Conservation (phyloP, 2,113 vertebrate genomes). For the Apus apus region DNA sequence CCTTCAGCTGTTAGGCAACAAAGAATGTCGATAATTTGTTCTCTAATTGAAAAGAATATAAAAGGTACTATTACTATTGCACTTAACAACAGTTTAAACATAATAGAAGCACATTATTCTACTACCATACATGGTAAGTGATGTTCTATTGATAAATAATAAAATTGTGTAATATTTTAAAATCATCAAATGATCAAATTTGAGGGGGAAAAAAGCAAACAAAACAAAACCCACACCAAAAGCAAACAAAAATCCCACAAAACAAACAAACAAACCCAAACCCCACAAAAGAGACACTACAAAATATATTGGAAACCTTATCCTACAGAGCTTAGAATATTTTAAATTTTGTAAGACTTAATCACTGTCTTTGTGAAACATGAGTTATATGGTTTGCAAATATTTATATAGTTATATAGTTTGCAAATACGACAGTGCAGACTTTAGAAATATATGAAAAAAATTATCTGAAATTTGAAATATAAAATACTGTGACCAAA, state of each 20-base stretch:
- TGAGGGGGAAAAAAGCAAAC: fast-evolving
- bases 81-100: not conserved
- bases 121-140: not conserved
- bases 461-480: not conserved
- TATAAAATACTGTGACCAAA: not conserved
- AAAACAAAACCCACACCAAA: no score
- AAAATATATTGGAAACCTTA: not conserved
- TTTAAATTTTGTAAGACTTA: not conserved
- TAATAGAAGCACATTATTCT: not conserved
- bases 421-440: not conserved
- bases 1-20: not conserved
- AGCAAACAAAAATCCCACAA: no score
- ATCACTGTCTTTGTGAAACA: not conserved
- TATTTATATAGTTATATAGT: not conserved
- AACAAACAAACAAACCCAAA: no score
- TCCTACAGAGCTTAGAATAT: not conserved
- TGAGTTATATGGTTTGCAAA: not conserved
- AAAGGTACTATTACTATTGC: not conserved
- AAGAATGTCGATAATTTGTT: not conserved
- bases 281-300: not conserved
- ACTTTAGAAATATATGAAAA: not conserved
- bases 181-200: not conserved
- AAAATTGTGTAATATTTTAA: not conserved
- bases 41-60: not conserved
- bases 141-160: not conserved